A percentile compares a stretch with the other conserved stretches of the same genome.
phyloP scores from a whole-genome alignment of 2,797 vertebrate genomes.

The Cossypha dichroa region DNA sequence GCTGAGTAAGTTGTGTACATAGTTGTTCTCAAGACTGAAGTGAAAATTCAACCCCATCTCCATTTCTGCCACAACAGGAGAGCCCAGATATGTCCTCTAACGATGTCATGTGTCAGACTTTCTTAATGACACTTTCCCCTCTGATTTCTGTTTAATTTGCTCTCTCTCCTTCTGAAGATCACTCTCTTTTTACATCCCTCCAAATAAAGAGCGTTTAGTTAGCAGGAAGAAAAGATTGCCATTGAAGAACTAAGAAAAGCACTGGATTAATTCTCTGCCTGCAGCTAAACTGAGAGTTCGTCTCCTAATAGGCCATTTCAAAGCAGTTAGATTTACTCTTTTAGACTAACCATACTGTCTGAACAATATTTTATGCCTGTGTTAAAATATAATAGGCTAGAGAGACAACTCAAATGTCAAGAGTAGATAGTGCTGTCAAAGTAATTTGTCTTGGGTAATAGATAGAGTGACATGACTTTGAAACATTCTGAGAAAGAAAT shows the following conservation, averaged over 20 bases:
- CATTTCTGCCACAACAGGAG: not conserved
- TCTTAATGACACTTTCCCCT: constrained; percentile 34
- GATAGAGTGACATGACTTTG: constrained; percentile 69
- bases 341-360: constrained; percentile 70
- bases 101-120: not conserved
- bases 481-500: constrained; percentile 61
- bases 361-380: constrained; percentile 73
- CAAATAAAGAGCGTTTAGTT: constrained; percentile 25
- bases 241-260: constrained; percentile 60
- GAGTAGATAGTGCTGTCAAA: constrained; percentile 72
- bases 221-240: not conserved
- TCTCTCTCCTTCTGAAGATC: constrained; percentile 24
- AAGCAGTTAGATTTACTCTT: constrained; percentile 71
- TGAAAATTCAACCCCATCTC: not conserved
- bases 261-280: constrained; percentile 65
- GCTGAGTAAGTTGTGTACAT: not conserved
- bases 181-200: constrained; percentile 43
- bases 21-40: not conserved
- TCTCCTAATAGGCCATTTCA: constrained; percentile 73
- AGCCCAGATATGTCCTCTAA: constrained; percentile 9
- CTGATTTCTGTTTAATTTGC: constrained; percentile 51
- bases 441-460: constrained; percentile 71
- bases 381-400: constrained; percentile 70
- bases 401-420: constrained; percentile 72
- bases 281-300: constrained; percentile 66